Evolutionary conservation across 1,140 invertebrate species (phyloP).

Genomic region (Drosophila teissieri): DNA sequence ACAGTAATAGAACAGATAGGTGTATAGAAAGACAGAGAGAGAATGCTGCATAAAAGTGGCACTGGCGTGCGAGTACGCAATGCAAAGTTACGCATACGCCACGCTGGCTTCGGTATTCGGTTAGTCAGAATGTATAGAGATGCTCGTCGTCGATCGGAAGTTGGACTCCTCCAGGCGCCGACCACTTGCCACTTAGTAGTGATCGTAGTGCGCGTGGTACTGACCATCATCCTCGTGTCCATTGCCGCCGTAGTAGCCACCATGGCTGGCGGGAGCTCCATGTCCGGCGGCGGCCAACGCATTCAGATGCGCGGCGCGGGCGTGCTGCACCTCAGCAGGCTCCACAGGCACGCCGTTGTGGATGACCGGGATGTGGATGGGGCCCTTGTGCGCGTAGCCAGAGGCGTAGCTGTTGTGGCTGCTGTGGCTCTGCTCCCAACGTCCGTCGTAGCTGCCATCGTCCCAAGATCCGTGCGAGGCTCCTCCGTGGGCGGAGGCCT

Average conservation of each 20-base stretch:
- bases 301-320: conserved; percentile 86
- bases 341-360: conserved; percentile 86
- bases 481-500: conserved; percentile 83
- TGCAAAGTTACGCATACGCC: conserved; percentile 29
- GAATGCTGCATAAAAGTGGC: conserved; percentile 32
- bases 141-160: conserved; percentile 47
- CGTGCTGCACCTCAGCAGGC: conserved; percentile 87
- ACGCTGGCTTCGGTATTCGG: conserved; percentile 62
- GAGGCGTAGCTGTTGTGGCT: conserved; percentile 56
- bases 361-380: conserved; percentile 85
- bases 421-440: conserved; percentile 55
- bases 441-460: conserved; percentile 68
- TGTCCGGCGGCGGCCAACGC: conserved; percentile 85
- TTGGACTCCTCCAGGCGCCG: not conserved
- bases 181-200: conserved; percentile 50
- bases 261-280: conserved; percentile 45
- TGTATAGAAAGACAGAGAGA: not conserved
- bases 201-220: conserved; percentile 67
- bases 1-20: conserved; percentile 1
- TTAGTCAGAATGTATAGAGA: conserved; percentile 39
- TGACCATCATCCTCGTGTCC: conserved; percentile 76
- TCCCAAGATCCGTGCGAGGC: conserved; percentile 72
- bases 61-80: conserved; percentile 17
- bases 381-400: conserved; percentile 82
- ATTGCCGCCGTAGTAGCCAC: conserved; percentile 62